phyloP scores from a whole-genome alignment of 2,888 invertebrate genomes.

The Callimorpha dominula region DNA sequence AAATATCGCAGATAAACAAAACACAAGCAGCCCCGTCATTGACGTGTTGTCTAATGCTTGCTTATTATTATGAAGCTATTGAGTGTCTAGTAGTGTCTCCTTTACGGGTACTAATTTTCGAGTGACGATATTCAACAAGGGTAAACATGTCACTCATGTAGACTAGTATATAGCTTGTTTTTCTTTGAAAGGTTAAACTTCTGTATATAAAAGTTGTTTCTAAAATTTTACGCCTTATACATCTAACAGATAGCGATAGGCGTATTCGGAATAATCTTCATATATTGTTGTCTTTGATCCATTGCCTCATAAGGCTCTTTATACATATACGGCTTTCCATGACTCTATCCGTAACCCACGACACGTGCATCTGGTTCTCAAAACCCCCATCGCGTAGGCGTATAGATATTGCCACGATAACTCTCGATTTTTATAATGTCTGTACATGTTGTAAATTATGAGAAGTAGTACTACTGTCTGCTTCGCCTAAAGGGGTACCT shows the following conservation, averaged over 20 bases:
- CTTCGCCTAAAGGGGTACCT: too few relatives aligned
- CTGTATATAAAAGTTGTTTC: neutral
- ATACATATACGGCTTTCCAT: too few relatives aligned
- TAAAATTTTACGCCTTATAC: neutral
- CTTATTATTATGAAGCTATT: neutral
- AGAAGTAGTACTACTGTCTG: too few relatives aligned
- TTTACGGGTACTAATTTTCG: neutral
- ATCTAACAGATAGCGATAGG: neutral
- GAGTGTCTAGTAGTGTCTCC: neutral
- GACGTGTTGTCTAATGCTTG: neutral
- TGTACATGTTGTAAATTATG: too few relatives aligned
- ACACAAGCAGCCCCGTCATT: neutral
- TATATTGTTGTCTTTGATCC: neutral
- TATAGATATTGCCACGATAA: neutral
- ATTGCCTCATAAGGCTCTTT: neutral
- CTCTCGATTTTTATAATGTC: too few relatives aligned
- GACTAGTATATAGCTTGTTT: neutral
- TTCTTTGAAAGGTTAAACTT: neutral
- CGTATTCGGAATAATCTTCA: neutral
- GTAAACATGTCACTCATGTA: neutral
- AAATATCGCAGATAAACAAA: neutral
- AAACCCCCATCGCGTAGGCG: neutral
- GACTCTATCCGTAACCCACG: neutral
- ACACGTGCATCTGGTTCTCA: neutral
- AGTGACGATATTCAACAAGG: neutral